Conservation (phyloP, 2,888 invertebrate genomes). For the Campoletis raptor region DNA sequence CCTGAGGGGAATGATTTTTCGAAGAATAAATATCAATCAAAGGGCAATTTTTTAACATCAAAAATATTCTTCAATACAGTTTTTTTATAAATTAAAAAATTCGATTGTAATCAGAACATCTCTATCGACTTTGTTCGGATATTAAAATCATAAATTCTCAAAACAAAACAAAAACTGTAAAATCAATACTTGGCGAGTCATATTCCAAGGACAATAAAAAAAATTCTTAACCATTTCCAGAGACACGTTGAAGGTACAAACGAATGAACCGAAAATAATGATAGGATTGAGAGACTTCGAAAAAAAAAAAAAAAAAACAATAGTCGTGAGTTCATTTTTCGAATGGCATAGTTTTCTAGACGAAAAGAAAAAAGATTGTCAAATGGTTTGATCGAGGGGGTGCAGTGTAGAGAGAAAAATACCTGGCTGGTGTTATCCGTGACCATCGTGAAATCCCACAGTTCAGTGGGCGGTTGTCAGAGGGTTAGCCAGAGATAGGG, state of each 20-base stretch:
- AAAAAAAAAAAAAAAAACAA: not conserved
- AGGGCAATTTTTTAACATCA: not conserved
- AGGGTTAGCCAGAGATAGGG: slow-evolving; percentile 5
- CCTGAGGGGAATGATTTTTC: not conserved
- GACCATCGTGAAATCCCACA: slow-evolving; percentile 78
- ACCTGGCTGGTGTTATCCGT: slow-evolving; percentile 83
- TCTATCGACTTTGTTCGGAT: not conserved
- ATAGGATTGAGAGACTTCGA: not conserved
- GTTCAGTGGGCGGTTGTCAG: slow-evolving; percentile 34
- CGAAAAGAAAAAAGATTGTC: not conserved
- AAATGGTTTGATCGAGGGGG: not conserved
- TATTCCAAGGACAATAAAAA: not conserved
- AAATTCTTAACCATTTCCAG: not conserved
- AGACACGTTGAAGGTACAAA: not conserved
- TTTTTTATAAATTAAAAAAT: not conserved
- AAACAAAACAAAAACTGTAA: not conserved
- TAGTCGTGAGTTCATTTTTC: not conserved
- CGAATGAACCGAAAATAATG: not conserved
- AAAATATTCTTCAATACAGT: not conserved
- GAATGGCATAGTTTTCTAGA: not conserved
- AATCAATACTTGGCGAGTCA: slow-evolving; percentile 4
- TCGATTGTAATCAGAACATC: not conserved
- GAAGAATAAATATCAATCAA: not conserved
- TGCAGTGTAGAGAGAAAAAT: slow-evolving; percentile 62
- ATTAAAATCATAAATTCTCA: not conserved